Base-by-base conservation (phyloP, 2,113 vertebrate species). In the Labeo rohita region DNA sequence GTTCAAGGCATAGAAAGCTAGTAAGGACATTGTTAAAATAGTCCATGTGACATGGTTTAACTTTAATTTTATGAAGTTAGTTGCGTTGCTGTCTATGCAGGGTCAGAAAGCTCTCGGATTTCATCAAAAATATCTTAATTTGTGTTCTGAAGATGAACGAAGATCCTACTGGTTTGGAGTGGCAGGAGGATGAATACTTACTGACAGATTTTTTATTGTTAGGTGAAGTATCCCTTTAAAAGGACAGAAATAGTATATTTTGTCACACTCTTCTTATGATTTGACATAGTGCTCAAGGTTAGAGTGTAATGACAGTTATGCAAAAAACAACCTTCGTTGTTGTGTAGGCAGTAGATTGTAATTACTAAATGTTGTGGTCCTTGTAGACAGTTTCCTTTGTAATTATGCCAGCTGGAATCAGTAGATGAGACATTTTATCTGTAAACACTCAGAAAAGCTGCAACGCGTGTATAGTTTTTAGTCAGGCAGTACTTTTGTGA, bases 301-400 rank as follows among this genome's bases (percentile, higher is more conserved):
- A 16, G n/a, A 7, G 34, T 83, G 34, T 43, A 56, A 73, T 73
- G 68, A 43, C 43, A 66, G 80, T 23, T 49, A 12, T 70, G 18
- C 21, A 47, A 52, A 74, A 10, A 13, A 28, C 18, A 23, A 45
- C 21, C 7, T 59, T 72, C 5, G 34, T 21, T 74, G 50, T 59
- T 54, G n/a, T 73, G 34, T 23, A 59, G 50, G 34, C 36, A 56
- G 15, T 61, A 45, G n/a, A 56, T 84, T 74, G 50, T 74, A 36
- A 8, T 84, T 10, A 59, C 12, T 36, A 45, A 84, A 74, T 23
- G 68, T 43, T 72, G 49, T 34, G n/a, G 3, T 59, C 56, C 56
- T n/a, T 59, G 56, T 59, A n/a, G 21, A n/a, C 56, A n/a, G 8
- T 61, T 74, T 84, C 54, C 52, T 84, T 61, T 65, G 77, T 63